Evolutionary conservation across 2,113 vertebrate species (phyloP), one percentile per base, ranked within the genome.

Genomic region (Mastomys coucha): DNA sequence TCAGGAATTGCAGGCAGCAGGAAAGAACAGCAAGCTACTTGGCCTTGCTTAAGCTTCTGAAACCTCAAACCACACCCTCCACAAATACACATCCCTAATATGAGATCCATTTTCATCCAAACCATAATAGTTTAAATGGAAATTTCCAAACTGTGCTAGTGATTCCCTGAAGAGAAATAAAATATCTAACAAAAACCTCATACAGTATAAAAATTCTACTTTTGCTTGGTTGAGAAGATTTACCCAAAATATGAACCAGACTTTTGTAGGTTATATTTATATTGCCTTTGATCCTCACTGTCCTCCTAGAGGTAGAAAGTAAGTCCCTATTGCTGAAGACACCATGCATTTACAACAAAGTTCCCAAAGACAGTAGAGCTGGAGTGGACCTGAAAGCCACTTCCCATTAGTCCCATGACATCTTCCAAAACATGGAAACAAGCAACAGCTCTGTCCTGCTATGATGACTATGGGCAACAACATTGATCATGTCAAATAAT

Each of bases 201-300:
- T 36, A 17, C 53, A 7, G 16, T 17, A 80, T 53, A 36, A 33
- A 51, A 45, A 33, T 3, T 4, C 4, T 2, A 19, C 7, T 53
- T 80, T 80, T 56, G 4, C 33, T 7, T 36, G 6, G 1, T 36
- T 56, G 17, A 8, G 3, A 78, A 53, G 2, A 19, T 9, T 22
- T 56, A 56, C 36, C 51, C 3, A 80, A 53, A 2, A 22, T 53
- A 56, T 2, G 0, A 0, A 9, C 22, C 14, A 0, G 6, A 53
- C 16, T 3, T 36, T 36, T 56, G 20, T 56, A 80, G 51, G 1
- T 33, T 36, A 36, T 36, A 36, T 1, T 1, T 80, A 22, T 56
- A 22, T 10, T 78, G 16, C 31, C 28, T 78, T 33, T 53, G 7
- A 4, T 33, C 28, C 7, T 53, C 51, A 80, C 16, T 33, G 33